A percentile compares a stretch with the other conserved stretches of the same genome.
Conservation (phyloP, 2,888 invertebrate species). For the Didymodactylos carnosus region DNA sequence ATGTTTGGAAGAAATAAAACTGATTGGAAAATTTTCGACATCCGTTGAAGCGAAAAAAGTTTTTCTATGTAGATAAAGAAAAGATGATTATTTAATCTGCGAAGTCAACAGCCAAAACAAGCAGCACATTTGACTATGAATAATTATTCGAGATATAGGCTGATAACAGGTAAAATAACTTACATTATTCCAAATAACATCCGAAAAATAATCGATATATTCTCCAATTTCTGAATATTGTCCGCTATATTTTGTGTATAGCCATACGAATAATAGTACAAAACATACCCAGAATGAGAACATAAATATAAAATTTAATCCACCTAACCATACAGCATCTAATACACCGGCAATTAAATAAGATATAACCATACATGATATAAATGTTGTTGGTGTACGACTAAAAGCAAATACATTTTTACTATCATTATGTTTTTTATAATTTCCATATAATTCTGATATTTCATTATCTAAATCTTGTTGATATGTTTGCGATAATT, state of each 20-base stretch:
- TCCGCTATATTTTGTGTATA: slow-evolving; percentile 55
- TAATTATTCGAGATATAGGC: no score
- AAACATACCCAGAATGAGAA: slow-evolving; percentile 25
- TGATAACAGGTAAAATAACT: no score
- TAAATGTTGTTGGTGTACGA: slow-evolving; percentile 70
- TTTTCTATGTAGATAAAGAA: background rate
- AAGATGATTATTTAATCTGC: no score
- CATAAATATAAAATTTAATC: slow-evolving; percentile 28
- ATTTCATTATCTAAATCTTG: slow-evolving; percentile 62
- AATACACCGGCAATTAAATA: slow-evolving; percentile 57
- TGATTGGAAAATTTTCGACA: background rate
- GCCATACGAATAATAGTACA: slow-evolving; percentile 25
- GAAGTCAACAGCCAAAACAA: no score
- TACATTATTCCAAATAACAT: slow-evolving; percentile 61
- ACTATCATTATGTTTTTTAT: slow-evolving; percentile 76
- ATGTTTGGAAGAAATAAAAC: no score
- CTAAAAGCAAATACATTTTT: slow-evolving; percentile 97
- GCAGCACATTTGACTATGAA: no score
- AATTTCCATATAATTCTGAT: slow-evolving; percentile 60
- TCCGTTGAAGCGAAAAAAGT: background rate
- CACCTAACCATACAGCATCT: slow-evolving; percentile 27
- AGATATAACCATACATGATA: slow-evolving; percentile 61
- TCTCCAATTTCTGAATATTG: slow-evolving; percentile 67
- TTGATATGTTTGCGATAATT: slow-evolving; percentile 43
- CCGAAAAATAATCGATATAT: slow-evolving; percentile 66